Evolutionary conservation across 2,888 invertebrate species (phyloP).

Genomic region (Stictocephala bisonia): DNA sequence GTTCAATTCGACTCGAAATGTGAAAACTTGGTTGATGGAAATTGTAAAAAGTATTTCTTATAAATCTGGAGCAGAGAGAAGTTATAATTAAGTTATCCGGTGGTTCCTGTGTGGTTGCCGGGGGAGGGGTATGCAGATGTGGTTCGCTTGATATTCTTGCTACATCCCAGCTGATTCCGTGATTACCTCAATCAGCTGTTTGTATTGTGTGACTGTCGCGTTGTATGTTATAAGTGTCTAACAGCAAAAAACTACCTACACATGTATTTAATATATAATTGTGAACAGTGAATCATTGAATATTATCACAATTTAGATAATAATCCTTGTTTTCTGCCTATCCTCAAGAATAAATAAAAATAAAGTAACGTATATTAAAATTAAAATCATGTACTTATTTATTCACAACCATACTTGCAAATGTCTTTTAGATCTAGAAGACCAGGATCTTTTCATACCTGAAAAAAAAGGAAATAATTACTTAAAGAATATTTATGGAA

Average conservation of each 20-base stretch:
- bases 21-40: constrained; percentile 38
- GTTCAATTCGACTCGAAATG: constrained; percentile 34
- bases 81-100: constrained; percentile 39
- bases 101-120: constrained; percentile 23
- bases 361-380: no score
- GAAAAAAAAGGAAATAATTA: not conserved
- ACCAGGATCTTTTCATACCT: not conserved
- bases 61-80: constrained; percentile 36
- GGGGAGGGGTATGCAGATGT: constrained; percentile 22
- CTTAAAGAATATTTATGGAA: not conserved
- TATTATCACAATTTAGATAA: no score
- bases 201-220: constrained; percentile 8
- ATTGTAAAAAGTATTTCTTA: constrained; percentile 39
- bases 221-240: no score
- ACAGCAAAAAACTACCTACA: not conserved
- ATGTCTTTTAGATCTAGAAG: no score
- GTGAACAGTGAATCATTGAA: no score
- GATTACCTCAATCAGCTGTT: constrained; percentile 24
- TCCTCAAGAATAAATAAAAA: no score
- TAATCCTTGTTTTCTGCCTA: no score
- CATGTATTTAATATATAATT: no score
- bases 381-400: no score
- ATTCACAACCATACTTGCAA: no score
- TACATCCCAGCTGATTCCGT: constrained; percentile 6
- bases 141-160: constrained; percentile 21